A percentile compares a stretch with the other conserved stretches of the same genome.
These are phyloP conservation scores for Psammodynastes pulverulentus DNA, from an alignment of 2,113 vertebrate species.

Conservation along the genomic window DNA sequence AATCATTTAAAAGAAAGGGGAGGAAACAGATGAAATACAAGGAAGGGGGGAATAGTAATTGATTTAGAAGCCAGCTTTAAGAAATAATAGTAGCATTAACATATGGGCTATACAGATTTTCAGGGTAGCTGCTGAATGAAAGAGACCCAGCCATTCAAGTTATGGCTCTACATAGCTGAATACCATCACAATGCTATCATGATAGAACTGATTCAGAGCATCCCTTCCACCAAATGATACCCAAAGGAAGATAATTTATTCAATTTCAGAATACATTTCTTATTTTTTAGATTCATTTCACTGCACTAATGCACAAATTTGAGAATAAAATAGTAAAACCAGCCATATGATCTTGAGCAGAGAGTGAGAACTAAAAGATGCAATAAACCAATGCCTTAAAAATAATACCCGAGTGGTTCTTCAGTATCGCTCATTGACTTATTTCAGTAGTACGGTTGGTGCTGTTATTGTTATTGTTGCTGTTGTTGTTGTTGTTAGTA, in stretches of 20 bases:
- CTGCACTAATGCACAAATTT: background rate
- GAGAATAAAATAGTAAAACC: background rate
- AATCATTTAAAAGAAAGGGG: conserved; percentile 19
- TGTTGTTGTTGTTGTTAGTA: background rate
- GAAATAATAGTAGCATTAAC: background rate
- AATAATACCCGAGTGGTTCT: background rate
- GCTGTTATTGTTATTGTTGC: background rate
- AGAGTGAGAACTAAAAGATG: background rate
- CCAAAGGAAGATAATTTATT: background rate
- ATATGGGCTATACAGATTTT: background rate
- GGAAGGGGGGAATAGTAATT: background rate
- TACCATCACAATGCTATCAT: background rate
- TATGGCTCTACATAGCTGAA: background rate
- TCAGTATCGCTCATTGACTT: background rate
- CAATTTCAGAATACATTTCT: background rate
- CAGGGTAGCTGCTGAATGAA: background rate
- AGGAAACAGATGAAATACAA: conserved; percentile 11
- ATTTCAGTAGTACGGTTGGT: background rate
- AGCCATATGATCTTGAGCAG: background rate
- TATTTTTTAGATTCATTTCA: background rate
- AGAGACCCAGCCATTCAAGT: background rate
- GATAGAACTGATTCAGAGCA: background rate
- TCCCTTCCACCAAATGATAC: background rate
- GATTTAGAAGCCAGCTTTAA: background rate
- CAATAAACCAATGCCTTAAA: background rate